Base-by-base conservation (phyloP, 92 coral and sea anemone genomes). In the Bergia sp. region DNA sequence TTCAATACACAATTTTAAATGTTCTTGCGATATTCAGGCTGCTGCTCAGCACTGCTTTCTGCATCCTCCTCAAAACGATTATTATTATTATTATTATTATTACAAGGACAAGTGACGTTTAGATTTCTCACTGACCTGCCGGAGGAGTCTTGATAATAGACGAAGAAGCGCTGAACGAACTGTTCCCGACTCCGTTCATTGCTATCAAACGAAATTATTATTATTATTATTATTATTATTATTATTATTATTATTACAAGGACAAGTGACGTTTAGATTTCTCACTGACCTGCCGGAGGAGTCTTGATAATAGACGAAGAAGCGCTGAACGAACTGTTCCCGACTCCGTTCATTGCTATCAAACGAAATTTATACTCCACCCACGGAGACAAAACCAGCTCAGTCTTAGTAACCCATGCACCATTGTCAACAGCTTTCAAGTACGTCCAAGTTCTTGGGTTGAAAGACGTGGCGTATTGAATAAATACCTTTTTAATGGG, bases 341-440 rank as follows among this genome's bases (percentile, higher is more conserved):
- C 99, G 85, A 97, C 91, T 37, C 43, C 95, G 58, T 97, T 97
- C 44, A 88, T 90, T 1, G 98, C 95, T 53, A 92, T 73, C 5
- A 90, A 95, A 1, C 98, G 93, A 86, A 97, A 97, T 20, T 88
- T 91, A 58, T 97, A 95, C 58, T 87, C 93, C 40, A 95, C 96
- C 97, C 98, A 94, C n/a, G 99, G 98, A 16, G 98, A 95, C 85
- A 97, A 73, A 11, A 82, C 69, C 50, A 97, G 86, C 42, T 93
- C 97, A 8, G 85, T 86, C 65, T 86, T 80, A 9, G 94, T 91
- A 37, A 87, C 83, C 39, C 79, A 86, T 3, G 95, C 91, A 3
- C 90, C 89, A 37, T 80, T 39, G 44, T 83, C 87, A 41, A 92
- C 90, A 18, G 87, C 73, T 69, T 76, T 87, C 15, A 82, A 91